Conservation (phyloP, 2,113 vertebrate genomes). For the Tragelaphus scriptus region DNA sequence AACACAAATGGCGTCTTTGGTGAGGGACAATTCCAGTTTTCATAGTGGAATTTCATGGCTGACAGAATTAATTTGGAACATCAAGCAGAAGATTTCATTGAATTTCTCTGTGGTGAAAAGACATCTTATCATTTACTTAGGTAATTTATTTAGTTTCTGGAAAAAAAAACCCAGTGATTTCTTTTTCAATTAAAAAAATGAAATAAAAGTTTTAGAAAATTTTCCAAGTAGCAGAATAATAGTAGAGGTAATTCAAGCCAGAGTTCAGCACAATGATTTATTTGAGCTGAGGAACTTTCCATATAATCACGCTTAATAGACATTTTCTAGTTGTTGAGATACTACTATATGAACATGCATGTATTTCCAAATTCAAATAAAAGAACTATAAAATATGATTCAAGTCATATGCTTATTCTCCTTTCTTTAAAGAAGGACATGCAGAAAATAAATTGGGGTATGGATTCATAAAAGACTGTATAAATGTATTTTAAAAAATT, state of each 20-base stretch:
- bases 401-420: conserved; percentile 74
- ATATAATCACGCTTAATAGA: conserved; percentile 53
- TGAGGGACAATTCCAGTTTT: not conserved
- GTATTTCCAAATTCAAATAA: conserved; percentile 76
- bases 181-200: not conserved
- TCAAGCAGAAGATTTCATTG: not conserved
- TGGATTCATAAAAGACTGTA: conserved; percentile 39
- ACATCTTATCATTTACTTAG: not conserved
- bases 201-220: conserved; percentile 55
- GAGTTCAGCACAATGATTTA: conserved; percentile 59
- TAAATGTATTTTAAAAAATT: conserved; percentile 69
- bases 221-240: conserved; percentile 62
- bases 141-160: not conserved
- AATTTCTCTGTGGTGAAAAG: not conserved
- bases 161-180: not conserved
- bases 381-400: conserved; percentile 79
- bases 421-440: conserved; percentile 47
- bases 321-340: conserved; percentile 66
- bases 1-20: not conserved
- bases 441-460: conserved; percentile 57
- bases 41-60: not conserved
- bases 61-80: not conserved
- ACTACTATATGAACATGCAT: conserved; percentile 72
- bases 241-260: conserved; percentile 44
- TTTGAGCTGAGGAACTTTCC: conserved; percentile 69